These are phyloP conservation scores for Sparus aurata DNA, from an alignment of 2,797 vertebrate genomes.

Conservation along the genomic window DNA sequence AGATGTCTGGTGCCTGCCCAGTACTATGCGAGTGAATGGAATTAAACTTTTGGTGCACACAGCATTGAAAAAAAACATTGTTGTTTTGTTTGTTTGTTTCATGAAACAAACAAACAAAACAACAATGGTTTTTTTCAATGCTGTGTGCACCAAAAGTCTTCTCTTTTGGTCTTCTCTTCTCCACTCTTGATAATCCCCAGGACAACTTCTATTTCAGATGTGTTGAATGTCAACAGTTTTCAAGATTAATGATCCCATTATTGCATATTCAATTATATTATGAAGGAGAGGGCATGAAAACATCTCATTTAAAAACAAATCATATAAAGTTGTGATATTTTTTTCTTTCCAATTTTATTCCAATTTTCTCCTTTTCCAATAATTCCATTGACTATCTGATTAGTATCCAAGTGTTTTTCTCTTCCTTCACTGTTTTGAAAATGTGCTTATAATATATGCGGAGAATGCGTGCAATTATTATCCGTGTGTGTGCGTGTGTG, in stretches of 20 bases:
- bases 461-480: background rate
- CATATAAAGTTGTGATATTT: background rate
- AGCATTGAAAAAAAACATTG: background rate
- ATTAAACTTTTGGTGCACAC: background rate
- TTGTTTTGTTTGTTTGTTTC: too few relatives aligned
- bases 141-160: too few relatives aligned
- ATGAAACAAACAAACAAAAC: background rate
- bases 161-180: too few relatives aligned
- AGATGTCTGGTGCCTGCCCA: background rate
- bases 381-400: background rate
- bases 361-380: background rate
- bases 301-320: background rate
- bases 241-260: background rate
- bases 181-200: background rate
- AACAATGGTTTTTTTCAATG: background rate
- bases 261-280: background rate
- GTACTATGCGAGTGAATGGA: background rate
- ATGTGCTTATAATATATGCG: background rate
- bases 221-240: background rate
- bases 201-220: too few relatives aligned
- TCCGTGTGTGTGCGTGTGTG: background rate
- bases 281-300: background rate
- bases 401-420: background rate
- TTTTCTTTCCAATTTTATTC: background rate
- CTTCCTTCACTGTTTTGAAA: too few relatives aligned